Evolutionary conservation across 1,140 invertebrate genomes (phyloP).

Genomic region (Leptinotarsa lineolata): DNA sequence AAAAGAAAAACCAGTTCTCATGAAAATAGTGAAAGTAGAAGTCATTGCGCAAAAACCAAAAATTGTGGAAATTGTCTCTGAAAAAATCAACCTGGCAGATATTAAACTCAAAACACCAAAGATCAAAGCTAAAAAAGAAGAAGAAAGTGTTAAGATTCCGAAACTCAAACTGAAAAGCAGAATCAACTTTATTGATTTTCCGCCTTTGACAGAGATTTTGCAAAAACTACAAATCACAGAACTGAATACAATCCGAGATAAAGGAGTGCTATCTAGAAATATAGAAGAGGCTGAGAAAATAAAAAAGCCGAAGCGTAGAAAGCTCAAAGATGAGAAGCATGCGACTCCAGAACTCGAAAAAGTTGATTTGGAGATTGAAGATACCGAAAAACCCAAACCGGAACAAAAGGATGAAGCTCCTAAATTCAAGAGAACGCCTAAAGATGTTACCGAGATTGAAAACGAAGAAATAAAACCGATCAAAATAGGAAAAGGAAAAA

Average conservation of each 20-base stretch:
- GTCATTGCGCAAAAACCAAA: constrained; percentile 41
- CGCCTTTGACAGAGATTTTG: constrained; percentile 57
- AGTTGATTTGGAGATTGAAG: constrained; percentile 61
- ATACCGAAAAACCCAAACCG: constrained; percentile 56
- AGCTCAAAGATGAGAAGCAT: constrained; percentile 64
- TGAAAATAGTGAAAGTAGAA: constrained; percentile 39
- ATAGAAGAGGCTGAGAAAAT: constrained; percentile 69
- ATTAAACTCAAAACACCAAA: constrained; percentile 47
- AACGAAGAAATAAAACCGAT: constrained; percentile 56
- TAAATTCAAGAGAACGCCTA: constrained; percentile 47
- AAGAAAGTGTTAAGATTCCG: constrained; percentile 61
- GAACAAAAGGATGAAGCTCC: constrained; percentile 50
- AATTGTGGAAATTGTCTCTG: constrained; percentile 40
- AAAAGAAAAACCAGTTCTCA: constrained; percentile 41
- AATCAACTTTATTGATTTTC: constrained; percentile 65
- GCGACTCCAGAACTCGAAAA: constrained; percentile 64
- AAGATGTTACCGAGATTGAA: constrained; percentile 44
- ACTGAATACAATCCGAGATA: constrained; percentile 61
- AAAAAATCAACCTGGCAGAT: constrained; percentile 44
- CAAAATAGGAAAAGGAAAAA: constrained; percentile 60
- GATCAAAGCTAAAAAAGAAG: constrained; percentile 34
- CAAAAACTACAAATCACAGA: constrained; percentile 59
- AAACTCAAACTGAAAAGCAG: constrained; percentile 70
- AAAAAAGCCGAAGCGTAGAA: constrained; percentile 59
- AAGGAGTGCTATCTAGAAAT: constrained; percentile 71